Percentiles rank a stretch among this genome's conserved stretches.
phyloP scores from a whole-genome alignment of 2,888 invertebrate species.

The Brachynemurus nebulosus region DNA sequence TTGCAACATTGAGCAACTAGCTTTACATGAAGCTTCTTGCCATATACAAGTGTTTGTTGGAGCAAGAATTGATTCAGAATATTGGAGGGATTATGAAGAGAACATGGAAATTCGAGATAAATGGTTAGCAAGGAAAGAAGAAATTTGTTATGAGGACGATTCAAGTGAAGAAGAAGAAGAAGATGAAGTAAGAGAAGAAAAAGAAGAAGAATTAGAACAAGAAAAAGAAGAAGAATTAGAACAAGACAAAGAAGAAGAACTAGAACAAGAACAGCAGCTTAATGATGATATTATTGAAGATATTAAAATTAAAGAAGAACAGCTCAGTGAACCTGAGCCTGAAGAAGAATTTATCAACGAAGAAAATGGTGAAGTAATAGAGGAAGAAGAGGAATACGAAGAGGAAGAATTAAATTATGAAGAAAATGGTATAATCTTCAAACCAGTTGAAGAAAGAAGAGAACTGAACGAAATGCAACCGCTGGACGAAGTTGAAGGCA shows the following conservation, averaged over 20 bases:
- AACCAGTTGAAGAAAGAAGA: neutral
- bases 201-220: neutral
- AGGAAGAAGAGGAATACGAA: neutral
- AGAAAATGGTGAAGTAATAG: neutral
- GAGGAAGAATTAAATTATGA: neutral
- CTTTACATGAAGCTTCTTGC: slow-evolving; percentile 4
- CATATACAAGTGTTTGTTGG: slow-evolving; percentile 7
- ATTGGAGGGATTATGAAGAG: slow-evolving; percentile 4
- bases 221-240: neutral
- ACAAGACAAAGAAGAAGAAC: neutral
- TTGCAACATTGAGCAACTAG: slow-evolving; percentile 2
- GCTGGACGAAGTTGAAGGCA: neutral
- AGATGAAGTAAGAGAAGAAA: neutral
- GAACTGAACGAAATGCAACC: neutral
- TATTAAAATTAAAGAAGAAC: too few relatives aligned
- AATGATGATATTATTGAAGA: neutral
- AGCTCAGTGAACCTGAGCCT: neutral
- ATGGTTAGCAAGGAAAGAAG: slow-evolving; percentile 3
- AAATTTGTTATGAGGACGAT: neutral
- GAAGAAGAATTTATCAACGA: neutral
- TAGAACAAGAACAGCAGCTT: too few relatives aligned
- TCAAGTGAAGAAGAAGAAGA: neutral
- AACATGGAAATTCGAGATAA: slow-evolving; percentile 6
- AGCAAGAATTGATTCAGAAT: slow-evolving; percentile 6
- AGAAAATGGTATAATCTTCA: neutral